Base-by-base conservation (phyloP, 2,797 vertebrate genomes). In the Hipposideros larvatus region DNA sequence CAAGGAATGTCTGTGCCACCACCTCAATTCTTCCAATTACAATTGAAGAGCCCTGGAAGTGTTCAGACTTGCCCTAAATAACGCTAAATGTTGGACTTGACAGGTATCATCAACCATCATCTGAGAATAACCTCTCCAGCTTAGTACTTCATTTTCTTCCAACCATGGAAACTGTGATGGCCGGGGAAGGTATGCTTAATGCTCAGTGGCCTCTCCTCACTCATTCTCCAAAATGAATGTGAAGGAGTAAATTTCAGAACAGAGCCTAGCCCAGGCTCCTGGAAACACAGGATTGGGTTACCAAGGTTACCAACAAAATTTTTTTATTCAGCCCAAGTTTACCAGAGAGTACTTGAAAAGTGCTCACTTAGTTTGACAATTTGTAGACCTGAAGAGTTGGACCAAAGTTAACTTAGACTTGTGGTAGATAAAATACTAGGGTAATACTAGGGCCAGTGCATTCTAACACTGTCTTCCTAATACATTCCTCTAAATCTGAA, bases 51-150 rank as follows among this genome's bases (percentile, higher is more conserved):
- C 26, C 55, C 70, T 92, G 28, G 53, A 21, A 2, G 11, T 68
- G 73, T 41, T 53, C 59, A 61, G n/a, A 46, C 28, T 16, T 71
- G 61, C 57, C 24, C 11, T 51, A 21, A 65, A 41, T 46, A 65
- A 43, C n/a, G 71, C 83, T 92, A 84, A 92, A 51, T n/a, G 41
- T 4, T 15, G 8, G 43, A 26, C 48, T 65, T 63, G 84, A 70
- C 8, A 4, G 9, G 14, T 22, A 34, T 51, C 41, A 55, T 48
- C 55, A 43, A 7, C 13, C 10, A 15, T 31, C 26, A 31, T 57
- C 55, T 66, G 90, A 87, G 87, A 78, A 85, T 22, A 57, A 19
- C 21, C 65, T 86, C 53, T 6, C 51, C 10, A 24, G 8, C 34
- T 19, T 22, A 34, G 70, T 1, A 11, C 24, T 41, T n/a, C 6